Percentiles rank a stretch among this genome's conserved stretches.
phyloP scores from a whole-genome alignment of 2,113 vertebrate genomes.

The Brachirus orientalis region DNA sequence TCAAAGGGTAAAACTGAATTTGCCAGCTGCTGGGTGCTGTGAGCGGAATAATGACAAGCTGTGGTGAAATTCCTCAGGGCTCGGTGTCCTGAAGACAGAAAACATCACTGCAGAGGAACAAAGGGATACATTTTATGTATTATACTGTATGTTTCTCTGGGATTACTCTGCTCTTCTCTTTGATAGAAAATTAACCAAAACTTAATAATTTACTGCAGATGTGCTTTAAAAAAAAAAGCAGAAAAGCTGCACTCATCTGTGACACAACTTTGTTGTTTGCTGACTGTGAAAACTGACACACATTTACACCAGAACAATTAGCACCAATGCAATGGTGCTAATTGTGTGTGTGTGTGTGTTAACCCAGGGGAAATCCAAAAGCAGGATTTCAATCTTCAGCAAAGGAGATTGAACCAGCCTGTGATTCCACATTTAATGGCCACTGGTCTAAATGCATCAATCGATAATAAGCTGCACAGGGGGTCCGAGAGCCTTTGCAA shows the following conservation, averaged over 20 bases:
- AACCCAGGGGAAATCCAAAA: slow-evolving; percentile 24
- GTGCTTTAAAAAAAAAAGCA: not conserved
- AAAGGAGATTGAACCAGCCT: slow-evolving; percentile 45
- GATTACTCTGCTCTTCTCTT: slow-evolving; percentile 13
- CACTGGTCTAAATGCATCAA: slow-evolving; percentile 72
- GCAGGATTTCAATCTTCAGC: slow-evolving; percentile 31
- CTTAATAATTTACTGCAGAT: not conserved
- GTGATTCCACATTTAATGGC: slow-evolving; percentile 78
- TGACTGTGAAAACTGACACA: slow-evolving; percentile 52
- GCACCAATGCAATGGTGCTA: slow-evolving; percentile 6
- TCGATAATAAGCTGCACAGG: slow-evolving; percentile 65
- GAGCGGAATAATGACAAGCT: slow-evolving; percentile 75
- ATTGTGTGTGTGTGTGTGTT: not conserved
- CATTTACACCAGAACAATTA: slow-evolving; percentile 46
- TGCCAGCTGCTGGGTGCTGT: slow-evolving; percentile 66
- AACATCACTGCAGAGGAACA: slow-evolving; percentile 55
- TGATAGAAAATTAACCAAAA: slow-evolving; percentile 11
- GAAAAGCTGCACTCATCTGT: slow-evolving; percentile 18
- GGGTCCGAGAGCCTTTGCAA: slow-evolving; percentile 61
- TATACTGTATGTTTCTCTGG: slow-evolving; percentile 2
- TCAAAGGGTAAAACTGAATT: slow-evolving; percentile 75
- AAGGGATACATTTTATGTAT: slow-evolving; percentile 27
- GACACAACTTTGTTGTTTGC: slow-evolving; percentile 32
- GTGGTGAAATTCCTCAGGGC: slow-evolving; percentile 63
- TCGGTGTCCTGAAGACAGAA: slow-evolving; percentile 49